These are phyloP conservation scores for Mormyrops boulengeri DNA, from an alignment of 2,797 vertebrate genomes.

Conservation along the genomic window DNA sequence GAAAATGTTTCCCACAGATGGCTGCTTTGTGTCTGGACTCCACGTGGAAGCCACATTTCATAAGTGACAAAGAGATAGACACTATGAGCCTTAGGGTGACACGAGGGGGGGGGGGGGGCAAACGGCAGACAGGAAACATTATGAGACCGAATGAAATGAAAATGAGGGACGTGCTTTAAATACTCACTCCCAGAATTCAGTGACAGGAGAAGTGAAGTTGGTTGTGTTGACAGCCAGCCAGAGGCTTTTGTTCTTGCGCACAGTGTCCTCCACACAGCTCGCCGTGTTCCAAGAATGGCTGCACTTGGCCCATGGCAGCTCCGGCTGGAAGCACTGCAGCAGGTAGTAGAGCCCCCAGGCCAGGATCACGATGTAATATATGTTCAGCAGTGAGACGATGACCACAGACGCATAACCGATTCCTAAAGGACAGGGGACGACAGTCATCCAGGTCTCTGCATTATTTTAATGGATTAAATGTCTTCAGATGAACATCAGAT, in stretches of 20 bases:
- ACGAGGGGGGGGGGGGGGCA: neutral
- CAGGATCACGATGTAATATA: slow-evolving; percentile 97
- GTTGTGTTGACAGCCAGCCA: slow-evolving; percentile 52
- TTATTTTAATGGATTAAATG: neutral
- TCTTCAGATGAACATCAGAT: neutral
- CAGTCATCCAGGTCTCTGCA: neutral
- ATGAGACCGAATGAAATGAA: neutral
- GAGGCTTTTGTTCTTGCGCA: slow-evolving; percentile 69
- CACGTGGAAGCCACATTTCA: slow-evolving; percentile 6
- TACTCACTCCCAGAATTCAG: slow-evolving; percentile 84
- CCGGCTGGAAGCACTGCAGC: slow-evolving; percentile 79
- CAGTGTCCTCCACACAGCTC: slow-evolving; percentile 70
- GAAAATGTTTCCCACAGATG: neutral
- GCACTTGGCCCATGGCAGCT: slow-evolving; percentile 78
- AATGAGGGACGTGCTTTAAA: neutral
- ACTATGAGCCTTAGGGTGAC: neutral
- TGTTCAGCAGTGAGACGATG: slow-evolving; percentile 92
- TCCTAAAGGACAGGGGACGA: slow-evolving; percentile 56
- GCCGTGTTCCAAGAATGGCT: slow-evolving; percentile 75
- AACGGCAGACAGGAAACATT: neutral
- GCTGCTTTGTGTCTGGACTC: neutral
- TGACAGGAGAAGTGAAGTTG: slow-evolving; percentile 80
- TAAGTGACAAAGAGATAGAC: neutral
- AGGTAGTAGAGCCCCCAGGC: slow-evolving; percentile 97
- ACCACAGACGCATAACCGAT: slow-evolving; percentile 96